Conservation (phyloP, 2,888 invertebrate genomes). For the Tenthredo scrophulariae region DNA sequence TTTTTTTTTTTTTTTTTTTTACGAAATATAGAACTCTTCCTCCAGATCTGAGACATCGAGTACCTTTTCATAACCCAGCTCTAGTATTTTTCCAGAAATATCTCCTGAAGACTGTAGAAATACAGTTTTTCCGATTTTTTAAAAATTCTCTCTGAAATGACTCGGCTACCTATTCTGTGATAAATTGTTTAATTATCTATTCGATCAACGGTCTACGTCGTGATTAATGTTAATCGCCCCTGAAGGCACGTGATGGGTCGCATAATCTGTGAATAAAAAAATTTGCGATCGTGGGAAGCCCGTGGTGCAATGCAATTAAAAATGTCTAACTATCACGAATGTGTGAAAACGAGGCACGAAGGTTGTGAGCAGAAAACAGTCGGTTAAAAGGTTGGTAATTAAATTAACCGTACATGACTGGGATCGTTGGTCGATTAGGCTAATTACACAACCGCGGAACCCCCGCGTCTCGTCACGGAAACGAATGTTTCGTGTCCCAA, state of each 20-base stretch:
- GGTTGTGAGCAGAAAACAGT: neutral
- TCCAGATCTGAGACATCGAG: too few relatives aligned
- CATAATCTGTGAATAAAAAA: neutral
- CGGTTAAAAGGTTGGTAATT: slow-evolving; percentile 39
- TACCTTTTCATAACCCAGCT: too few relatives aligned
- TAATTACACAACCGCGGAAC: slow-evolving; percentile 28
- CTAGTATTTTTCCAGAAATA: too few relatives aligned
- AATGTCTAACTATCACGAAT: neutral
- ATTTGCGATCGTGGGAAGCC: neutral
- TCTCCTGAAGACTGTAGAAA: neutral
- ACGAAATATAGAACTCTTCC: too few relatives aligned
- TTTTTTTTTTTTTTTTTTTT: too few relatives aligned
- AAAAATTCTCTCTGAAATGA: neutral
- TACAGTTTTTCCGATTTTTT: neutral
- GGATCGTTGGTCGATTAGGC: slow-evolving; percentile 41
- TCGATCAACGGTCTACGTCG: neutral
- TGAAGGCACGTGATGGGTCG: neutral
- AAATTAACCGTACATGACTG: slow-evolving; percentile 36
- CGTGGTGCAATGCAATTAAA: neutral
- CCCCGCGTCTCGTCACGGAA: neutral
- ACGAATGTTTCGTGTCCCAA: neutral
- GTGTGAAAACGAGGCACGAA: neutral
- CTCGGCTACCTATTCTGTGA: neutral
- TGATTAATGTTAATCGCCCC: neutral
- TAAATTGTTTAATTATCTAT: neutral